Evolutionary conservation across 1,140 invertebrate species (phyloP), one percentile per base, ranked within the genome.

Genomic region (Lordiphosa collinella): DNA sequence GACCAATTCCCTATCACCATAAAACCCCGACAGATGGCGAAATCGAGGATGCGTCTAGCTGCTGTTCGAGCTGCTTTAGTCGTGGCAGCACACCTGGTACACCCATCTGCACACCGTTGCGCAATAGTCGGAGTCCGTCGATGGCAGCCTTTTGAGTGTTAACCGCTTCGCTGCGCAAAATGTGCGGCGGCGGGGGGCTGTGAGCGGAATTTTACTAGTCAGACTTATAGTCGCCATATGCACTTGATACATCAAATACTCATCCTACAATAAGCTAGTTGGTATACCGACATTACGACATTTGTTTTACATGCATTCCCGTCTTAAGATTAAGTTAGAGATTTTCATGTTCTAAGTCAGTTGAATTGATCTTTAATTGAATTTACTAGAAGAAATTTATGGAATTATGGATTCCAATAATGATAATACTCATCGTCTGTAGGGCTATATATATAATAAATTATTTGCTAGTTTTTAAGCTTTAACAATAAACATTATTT

Each of bases 1-100:
- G 95, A 51, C 96, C 96, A 32, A 95, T 97, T 76, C 95, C 95
- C 43, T 97, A 97, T 91, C 94, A 96, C 73, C 92, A 95, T 71
- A 94, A 94, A 49, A 94, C 94, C 12, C 94, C 9, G 93, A 13
- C 0, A 25, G 37, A 52, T 47, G 46, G 65, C 10, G 74, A 82
- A 31, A 50, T 54, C 6, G 79, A 94, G 5, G 92, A 94, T 51
- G 92, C 92, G 12, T 93, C 93, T 35, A 93, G 92, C 44, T 91
- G 92, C 78, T 93, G 92, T 76, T 93, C 91, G 59, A 93, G 92
- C 76, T 93, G 92, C 78, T 90, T 91, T 53, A 89, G 86, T 31
- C 79, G 84, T 6, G 68, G 37, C 49, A 89, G 88, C 53, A 80
- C 87, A 6, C 87, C 87, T 6, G 62, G 57, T 36, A 70, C 87